Evolutionary conservation across 2,888 invertebrate genomes (phyloP).

Genomic region (Nephrotoma flavescens): DNA sequence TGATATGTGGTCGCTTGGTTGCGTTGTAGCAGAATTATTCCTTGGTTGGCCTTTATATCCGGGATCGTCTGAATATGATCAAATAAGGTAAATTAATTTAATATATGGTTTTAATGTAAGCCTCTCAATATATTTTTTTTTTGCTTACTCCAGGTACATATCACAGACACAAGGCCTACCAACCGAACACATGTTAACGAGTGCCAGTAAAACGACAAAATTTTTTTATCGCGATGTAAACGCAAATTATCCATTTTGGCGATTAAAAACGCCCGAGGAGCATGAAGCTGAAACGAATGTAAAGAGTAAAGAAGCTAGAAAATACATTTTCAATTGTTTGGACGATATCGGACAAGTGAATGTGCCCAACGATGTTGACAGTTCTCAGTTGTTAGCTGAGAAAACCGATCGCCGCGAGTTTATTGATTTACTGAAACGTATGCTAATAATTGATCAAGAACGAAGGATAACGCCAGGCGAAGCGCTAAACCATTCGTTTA

Average conservation of each 20-base stretch:
- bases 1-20: constrained; percentile 99
- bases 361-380: constrained; percentile 93
- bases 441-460: constrained; percentile 98
- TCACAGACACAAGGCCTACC: constrained; percentile 95
- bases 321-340: constrained; percentile 98
- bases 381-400: constrained; percentile 90
- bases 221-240: constrained; percentile 96
- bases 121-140: not conserved
- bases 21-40: constrained; percentile 97
- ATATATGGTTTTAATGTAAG: not conserved
- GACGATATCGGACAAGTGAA: constrained; percentile 97
- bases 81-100: constrained; percentile 69
- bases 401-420: constrained; percentile 95
- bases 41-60: constrained; percentile 99
- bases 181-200: constrained; percentile 92
- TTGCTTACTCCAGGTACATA: constrained; percentile 48
- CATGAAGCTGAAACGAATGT: constrained; percentile 95
- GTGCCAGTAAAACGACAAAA: constrained; percentile 94
- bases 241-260: constrained; percentile 77
- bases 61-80: constrained; percentile 97
- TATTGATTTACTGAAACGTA: constrained; percentile 91
- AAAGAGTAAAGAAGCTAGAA: constrained; percentile 97
- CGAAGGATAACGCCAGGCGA: constrained; percentile 90
- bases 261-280: constrained; percentile 90
- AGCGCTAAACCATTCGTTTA: constrained; percentile 90